Conservation (phyloP, 2,113 vertebrate species). For the Anhinga rufa region DNA sequence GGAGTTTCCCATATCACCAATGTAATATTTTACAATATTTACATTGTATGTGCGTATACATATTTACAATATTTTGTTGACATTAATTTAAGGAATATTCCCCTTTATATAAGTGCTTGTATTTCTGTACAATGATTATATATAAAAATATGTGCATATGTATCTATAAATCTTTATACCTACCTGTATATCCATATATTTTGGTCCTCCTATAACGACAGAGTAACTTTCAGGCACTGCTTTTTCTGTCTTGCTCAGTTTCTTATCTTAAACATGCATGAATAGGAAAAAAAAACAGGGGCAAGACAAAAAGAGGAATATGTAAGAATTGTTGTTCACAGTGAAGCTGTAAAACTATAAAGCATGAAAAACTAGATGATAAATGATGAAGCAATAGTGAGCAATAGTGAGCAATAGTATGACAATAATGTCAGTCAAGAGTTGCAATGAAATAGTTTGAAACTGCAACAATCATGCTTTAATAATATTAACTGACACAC, state of each 20-base stretch:
- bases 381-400: not conserved
- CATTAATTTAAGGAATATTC: not conserved
- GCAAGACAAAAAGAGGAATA: not conserved
- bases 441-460: not conserved
- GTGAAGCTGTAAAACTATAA: not conserved
- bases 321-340: not conserved
- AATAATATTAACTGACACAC: not conserved
- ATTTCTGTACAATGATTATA: not conserved
- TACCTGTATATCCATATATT: not conserved
- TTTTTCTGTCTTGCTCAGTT: not conserved
- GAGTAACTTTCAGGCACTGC: not conserved
- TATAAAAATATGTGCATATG: not conserved
- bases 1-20: not conserved
- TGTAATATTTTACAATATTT: not conserved
- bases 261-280: not conserved
- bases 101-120: not conserved
- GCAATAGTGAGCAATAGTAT: not conserved
- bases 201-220: not conserved
- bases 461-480: not conserved
- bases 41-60: accelerated
- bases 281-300: not conserved
- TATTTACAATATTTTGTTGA: not conserved
- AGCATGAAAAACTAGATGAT: not conserved
- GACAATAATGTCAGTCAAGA: not conserved
- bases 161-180: not conserved